Conservation (phyloP, 2,888 invertebrate species). For the Lasioglossum figueresi region DNA sequence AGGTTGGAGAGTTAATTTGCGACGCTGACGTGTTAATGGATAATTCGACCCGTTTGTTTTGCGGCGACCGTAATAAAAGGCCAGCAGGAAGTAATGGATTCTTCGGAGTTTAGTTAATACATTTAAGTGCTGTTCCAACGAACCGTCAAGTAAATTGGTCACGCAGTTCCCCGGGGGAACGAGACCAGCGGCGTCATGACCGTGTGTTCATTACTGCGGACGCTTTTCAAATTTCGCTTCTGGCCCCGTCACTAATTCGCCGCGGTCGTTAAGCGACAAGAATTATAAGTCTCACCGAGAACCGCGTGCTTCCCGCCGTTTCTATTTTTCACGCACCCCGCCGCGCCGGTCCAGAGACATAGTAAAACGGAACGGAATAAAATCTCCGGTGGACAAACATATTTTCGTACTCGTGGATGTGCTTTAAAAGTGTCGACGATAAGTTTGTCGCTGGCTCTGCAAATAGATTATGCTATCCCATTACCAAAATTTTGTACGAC, state of each 20-base stretch:
- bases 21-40: background rate
- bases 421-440: background rate
- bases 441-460: background rate
- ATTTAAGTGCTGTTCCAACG: background rate
- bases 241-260: conserved; percentile 21
- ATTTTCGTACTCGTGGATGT: background rate
- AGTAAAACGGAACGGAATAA: background rate
- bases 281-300: conserved; percentile 16
- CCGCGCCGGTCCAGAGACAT: background rate
- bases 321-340: background rate
- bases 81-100: conserved; percentile 7
- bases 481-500: too few relatives aligned
- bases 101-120: conserved; percentile 6
- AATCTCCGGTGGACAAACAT: background rate
- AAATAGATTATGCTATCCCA: background rate
- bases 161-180: background rate
- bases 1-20: background rate
- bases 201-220: conserved; percentile 20
- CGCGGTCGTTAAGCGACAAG: conserved; percentile 16
- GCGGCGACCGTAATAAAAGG: background rate
- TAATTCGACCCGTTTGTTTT: background rate
- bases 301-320: background rate
- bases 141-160: conserved; percentile 7
- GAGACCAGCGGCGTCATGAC: background rate
- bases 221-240: conserved; percentile 36